Conservation (phyloP, 2,797 vertebrate genomes). For the Chelmon rostratus region DNA sequence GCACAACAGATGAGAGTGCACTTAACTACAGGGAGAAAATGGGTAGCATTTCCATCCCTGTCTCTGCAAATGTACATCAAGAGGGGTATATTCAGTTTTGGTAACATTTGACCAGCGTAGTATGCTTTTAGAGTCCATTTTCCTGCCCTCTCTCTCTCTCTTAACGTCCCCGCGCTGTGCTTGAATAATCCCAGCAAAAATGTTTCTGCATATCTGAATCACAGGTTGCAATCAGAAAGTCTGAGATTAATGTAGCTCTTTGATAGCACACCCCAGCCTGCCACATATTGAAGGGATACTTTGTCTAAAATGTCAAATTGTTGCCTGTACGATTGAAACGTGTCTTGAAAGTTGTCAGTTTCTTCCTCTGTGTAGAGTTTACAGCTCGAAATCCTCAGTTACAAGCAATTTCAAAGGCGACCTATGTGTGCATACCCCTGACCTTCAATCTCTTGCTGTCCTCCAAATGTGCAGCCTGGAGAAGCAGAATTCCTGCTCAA, state of each 20-base stretch:
- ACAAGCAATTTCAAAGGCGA: background rate
- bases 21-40: conserved; percentile 79
- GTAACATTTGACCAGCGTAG: conserved; percentile 66
- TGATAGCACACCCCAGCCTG: background rate
- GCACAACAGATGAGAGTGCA: conserved; percentile 80
- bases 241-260: conserved; percentile 5
- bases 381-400: background rate
- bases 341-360: background rate
- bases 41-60: conserved; percentile 71
- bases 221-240: conserved; percentile 23
- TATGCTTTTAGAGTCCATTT: conserved; percentile 70
- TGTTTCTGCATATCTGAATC: conserved; percentile 44
- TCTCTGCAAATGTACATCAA: conserved; percentile 75
- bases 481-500: too few species aligned
- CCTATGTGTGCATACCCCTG: background rate
- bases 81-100: conserved; percentile 71
- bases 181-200: conserved; percentile 39
- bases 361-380: background rate
- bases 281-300: background rate
- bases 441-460: background rate
- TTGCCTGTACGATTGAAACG: background rate
- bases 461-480: background rate
- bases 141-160: conserved; percentile 5
- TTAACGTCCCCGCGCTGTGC: background rate
- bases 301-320: conserved; percentile 1